Evolutionary conservation across 2,797 vertebrate genomes (phyloP), one percentile per base, ranked within the genome.

Genomic region (Pseudomugil gertrudae): DNA sequence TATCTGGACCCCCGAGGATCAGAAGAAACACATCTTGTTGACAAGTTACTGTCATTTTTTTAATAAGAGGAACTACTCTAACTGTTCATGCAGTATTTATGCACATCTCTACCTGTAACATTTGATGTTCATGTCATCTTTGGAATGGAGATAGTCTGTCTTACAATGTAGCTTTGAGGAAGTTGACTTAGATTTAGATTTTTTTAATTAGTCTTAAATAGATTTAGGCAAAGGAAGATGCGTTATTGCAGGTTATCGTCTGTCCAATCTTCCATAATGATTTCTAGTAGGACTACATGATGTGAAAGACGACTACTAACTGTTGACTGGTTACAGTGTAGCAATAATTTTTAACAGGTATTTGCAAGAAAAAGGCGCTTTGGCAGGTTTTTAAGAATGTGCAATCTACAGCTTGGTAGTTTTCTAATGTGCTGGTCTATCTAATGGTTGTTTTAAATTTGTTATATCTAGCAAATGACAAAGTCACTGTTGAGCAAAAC

Each of bases 41-140:
- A 63, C 27, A 59, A 56, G 52, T 57, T 69, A 23, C 47, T 64
- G 47, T 73, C 40, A 26, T 59, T 76, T 80, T 76, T 80, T 63
- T 58, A 45, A 79, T 60, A 4, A 62, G 64, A 72, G 26, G 56
- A 79, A 53, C 45, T 11, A 2, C 54, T 76, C 69, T 71, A 60
- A 59, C 63, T 76, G 65, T 68, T 78, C 54, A 81, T 87, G 82
- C 82, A 81, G 84, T 86, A 86, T 81, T 86, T 66, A 84, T 79
- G 76, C 86, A 82, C 81, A 76, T 81, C 68, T 83, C 79, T 83
- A 82, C 78, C 79, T 79, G 68, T 78, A 43, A 53, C 57, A 6
- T 63, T 66, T 59, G 40, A 61, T 51, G 21, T 57, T 80, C 51
- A 24, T 68, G 15, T 69, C 65, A 48, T 38, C 13, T 32, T 58